These are phyloP conservation scores for Papilio elwesi DNA, from an alignment of 2,888 invertebrate species.

Conservation along the genomic window DNA sequence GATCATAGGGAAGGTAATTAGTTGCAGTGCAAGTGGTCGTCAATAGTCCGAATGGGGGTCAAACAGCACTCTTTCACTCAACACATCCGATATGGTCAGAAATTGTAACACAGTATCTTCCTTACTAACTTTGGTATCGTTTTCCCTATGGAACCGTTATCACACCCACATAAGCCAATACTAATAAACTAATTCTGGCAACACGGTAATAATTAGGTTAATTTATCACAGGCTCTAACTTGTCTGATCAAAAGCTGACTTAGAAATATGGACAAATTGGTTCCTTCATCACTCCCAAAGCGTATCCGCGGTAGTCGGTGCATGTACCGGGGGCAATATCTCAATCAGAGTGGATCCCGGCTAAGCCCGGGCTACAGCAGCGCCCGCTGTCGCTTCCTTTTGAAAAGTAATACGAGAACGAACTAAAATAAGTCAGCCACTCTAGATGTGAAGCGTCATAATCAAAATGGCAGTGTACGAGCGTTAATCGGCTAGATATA, in stretches of 20 bases:
- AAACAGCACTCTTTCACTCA: too few species aligned
- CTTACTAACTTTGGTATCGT: too few species aligned
- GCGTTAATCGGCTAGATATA: conserved; percentile 51
- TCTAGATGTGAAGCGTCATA: conserved; percentile 47
- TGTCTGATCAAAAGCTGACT: background rate
- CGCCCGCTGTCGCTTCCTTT: background rate
- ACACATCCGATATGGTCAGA: too few species aligned
- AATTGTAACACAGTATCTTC: too few species aligned
- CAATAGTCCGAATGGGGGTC: too few species aligned
- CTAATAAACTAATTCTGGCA: background rate
- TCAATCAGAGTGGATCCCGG: conserved; percentile 35
- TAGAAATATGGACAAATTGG: background rate
- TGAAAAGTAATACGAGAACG: conserved; percentile 8
- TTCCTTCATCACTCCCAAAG: conserved; percentile 3
- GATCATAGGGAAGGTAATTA: too few species aligned
- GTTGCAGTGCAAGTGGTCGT: too few species aligned
- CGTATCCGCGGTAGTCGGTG: background rate
- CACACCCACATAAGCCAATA: background rate
- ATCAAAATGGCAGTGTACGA: conserved; percentile 48
- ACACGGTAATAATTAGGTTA: conserved; percentile 1
- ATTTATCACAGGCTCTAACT: background rate
- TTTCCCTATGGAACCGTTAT: background rate
- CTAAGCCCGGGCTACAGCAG: background rate
- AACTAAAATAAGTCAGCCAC: conserved; percentile 27
- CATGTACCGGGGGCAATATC: conserved; percentile 21